Evolutionary conservation across 2,888 invertebrate genomes (phyloP), one percentile per base, ranked within the genome.

Genomic region (Erebia epiphron): DNA sequence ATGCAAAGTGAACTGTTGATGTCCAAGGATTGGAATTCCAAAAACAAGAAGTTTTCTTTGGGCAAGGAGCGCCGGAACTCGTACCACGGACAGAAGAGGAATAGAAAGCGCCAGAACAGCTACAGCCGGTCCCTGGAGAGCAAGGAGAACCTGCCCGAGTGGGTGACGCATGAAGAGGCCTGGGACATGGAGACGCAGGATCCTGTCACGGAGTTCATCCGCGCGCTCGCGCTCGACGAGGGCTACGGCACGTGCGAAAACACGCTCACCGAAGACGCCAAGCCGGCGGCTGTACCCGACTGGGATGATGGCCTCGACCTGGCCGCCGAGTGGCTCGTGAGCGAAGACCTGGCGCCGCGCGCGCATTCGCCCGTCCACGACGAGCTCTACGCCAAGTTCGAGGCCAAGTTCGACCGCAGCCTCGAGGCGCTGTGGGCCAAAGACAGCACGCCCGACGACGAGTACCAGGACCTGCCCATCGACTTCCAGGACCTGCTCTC

Each of bases 381-480:
- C 76, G 92, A 94, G 79, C 86, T 93, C 69, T 94, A 95, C 77
- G 95, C 95, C 5, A 93, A 94, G 78, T 93, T 95, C 79, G 94
- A 95, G 81, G 95, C 96, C 9, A 96, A 96, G 86, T 96, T 96
- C 83, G 95, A 96, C 83, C 94, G 94, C 76, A 95, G 94, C 82
- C 93, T 96, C 75, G 95, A 96, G 84, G 95, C 96, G 54, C 87
- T 96, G 71, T 96, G 96, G 96, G 94, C 91, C 77, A 87, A 94
- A 81, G 88, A 93, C 78, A 85, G 88, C 79, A 92, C 92, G 11
- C 93, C 93, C 10, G 92, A 92, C 73, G 94, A 94, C 76, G 94
- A 94, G 78, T 95, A 94, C 78, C 94, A 94, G 74, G 95, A 95
- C 79, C 85, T 95, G 76, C 95, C 95, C n/a, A 94, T 95, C 76